Evolutionary conservation across 2,888 invertebrate species (phyloP).

Genomic region (Laothoe populi): DNA sequence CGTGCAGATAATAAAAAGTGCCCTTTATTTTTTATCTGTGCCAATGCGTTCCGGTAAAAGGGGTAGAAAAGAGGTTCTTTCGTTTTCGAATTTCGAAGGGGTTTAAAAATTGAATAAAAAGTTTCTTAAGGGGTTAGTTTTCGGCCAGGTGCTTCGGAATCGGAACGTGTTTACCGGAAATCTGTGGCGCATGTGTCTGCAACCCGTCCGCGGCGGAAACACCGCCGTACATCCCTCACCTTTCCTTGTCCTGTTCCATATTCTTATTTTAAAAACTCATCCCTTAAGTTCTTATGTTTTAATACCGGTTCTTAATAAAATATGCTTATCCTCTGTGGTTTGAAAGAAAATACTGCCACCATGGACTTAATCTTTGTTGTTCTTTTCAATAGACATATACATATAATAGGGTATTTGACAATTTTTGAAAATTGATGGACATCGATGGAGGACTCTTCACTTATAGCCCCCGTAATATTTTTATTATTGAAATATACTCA

Average conservation of each 20-base stretch:
- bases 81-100: constrained; percentile 66
- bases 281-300: constrained; percentile 39
- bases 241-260: constrained; percentile 48
- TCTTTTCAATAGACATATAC: not conserved
- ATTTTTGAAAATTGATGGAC: no score
- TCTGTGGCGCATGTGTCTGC: constrained; percentile 79
- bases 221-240: constrained; percentile 69
- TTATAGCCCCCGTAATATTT: no score
- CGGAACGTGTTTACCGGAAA: constrained; percentile 78
- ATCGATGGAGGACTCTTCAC: no score
- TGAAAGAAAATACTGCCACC: constrained; percentile 1
- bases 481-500: no score
- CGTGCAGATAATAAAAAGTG: constrained; percentile 59
- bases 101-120: constrained; percentile 67
- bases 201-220: constrained; percentile 79
- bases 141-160: constrained; percentile 75
- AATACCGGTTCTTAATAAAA: constrained; percentile 15
- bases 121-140: constrained; percentile 48
- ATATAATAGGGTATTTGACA: not conserved
- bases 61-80: constrained; percentile 66
- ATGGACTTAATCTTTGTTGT: not conserved
- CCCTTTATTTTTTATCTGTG: constrained; percentile 24
- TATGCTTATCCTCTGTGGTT: constrained; percentile 29
- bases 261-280: constrained; percentile 63
- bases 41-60: constrained; percentile 44